Evolutionary conservation across 1,140 invertebrate species (phyloP), one percentile per base, ranked within the genome.

Genomic region (Meloidogyne chitwoodi): DNA sequence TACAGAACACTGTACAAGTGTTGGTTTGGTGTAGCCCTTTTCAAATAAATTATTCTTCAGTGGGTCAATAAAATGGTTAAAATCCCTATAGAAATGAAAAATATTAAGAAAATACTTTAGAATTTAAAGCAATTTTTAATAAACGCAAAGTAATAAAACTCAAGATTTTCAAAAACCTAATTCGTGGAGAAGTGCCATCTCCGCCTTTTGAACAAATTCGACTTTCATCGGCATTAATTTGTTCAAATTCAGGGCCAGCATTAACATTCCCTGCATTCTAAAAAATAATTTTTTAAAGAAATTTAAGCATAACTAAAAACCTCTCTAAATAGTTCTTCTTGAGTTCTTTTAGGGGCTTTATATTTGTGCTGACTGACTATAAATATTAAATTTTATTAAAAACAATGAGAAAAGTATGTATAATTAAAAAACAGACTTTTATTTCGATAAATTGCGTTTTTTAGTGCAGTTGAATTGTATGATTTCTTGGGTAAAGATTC

Each of bases 1-100:
- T 48, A 73, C 71, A 31, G 38, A 61, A 34, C 64, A 31, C 31
- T 73, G 71, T 16, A 73, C 56, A 61, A 63, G 71, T 34, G 71
- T 73, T n/a, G 71, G 71, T 11, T 29, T 24, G 26, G 24, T 22
- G 31, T 63, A 63, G 10, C 56, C 56, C n/a, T 63, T 73, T 10
- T 73, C 71, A 11, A 19, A 61, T 38, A 73, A 38, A 31, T 73
- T 73, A 26, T 63, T 73, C 10, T 14, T 31, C 0, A 73, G 24
- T 19, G 29, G 27, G 0, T 61, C 56, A 11, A 73, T 24, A 73
- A 73, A 63, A 29, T 64, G 56, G 22, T 14, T 24, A 31, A 73
- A 73, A 63, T 73, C 71, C 10, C 71, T 73, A 27, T 14, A 72
- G 63, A 48, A 48, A 48, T 12, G 0, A 2, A 2, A 44, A 6